Conservation (phyloP, 1,140 invertebrate species). For the Copidosoma floridanum region DNA sequence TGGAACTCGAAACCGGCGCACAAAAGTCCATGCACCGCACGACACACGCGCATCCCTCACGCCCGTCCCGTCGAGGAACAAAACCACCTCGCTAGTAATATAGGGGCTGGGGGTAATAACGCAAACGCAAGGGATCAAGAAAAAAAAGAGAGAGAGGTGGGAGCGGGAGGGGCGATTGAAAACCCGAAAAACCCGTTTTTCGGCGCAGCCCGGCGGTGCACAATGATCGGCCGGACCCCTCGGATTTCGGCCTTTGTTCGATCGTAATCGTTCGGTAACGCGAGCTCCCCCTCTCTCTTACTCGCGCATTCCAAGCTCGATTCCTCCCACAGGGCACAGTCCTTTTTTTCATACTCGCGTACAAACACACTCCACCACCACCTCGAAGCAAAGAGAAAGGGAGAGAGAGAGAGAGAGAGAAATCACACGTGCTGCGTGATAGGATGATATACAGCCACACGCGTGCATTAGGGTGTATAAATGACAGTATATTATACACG, state of each 20-base stretch:
- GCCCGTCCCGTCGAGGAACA: neutral
- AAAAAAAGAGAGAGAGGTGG: neutral
- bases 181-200: slow-evolving; percentile 23
- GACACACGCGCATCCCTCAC: neutral
- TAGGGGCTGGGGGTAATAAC: too few species aligned
- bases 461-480: too few species aligned
- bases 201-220: too few species aligned
- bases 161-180: neutral
- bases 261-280: slow-evolving; percentile 24
- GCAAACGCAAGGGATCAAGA: too few species aligned
- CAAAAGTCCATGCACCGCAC: too few species aligned
- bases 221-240: slow-evolving; percentile 12
- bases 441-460: too few species aligned
- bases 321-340: slow-evolving; percentile 31
- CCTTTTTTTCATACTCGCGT: too few species aligned
- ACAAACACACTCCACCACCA: too few species aligned
- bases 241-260: slow-evolving; percentile 23
- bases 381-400: slow-evolving; percentile 6
- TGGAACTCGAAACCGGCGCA: too few species aligned
- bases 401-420: neutral
- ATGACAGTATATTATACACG: too few species aligned
- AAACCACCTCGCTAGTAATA: too few species aligned
- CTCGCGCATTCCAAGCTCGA: slow-evolving; percentile 16
- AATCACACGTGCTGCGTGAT: slow-evolving; percentile 13
- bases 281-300: too few species aligned